Evolutionary conservation across 2,797 vertebrate genomes (phyloP).

Genomic region (Arrhamphus sclerolepis): DNA sequence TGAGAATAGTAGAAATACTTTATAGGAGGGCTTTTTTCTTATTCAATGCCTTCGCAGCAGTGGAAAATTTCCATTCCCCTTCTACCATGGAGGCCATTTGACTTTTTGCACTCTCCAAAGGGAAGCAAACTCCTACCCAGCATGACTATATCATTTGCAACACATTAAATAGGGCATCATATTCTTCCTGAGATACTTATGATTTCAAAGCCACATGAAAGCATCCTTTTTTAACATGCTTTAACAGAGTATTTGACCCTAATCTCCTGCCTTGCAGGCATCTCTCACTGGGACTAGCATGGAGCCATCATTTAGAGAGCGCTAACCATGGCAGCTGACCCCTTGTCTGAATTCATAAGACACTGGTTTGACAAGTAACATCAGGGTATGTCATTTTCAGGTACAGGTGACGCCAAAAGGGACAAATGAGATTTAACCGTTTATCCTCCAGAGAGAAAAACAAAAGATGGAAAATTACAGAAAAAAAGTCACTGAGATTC

Average conservation of each 20-base stretch:
- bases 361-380: slow-evolving; percentile 40
- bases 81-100: slow-evolving; percentile 42
- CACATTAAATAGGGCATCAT: slow-evolving; percentile 48
- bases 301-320: slow-evolving; percentile 55
- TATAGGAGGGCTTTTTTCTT: neutral
- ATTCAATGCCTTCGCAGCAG: slow-evolving; percentile 14
- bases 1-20: slow-evolving; percentile 11
- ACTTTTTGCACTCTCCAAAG: slow-evolving; percentile 52
- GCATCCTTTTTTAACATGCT: slow-evolving; percentile 40
- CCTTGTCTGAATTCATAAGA: slow-evolving; percentile 42
- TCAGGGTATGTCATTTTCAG: slow-evolving; percentile 54
- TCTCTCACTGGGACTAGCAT: slow-evolving; percentile 60
- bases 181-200: slow-evolving; percentile 46
- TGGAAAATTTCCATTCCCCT: slow-evolving; percentile 36
- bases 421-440: slow-evolving; percentile 51
- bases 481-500: slow-evolving; percentile 21
- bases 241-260: slow-evolving; percentile 65
- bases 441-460: slow-evolving; percentile 40
- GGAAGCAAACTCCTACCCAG: slow-evolving; percentile 48
- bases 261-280: slow-evolving; percentile 28
- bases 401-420: slow-evolving; percentile 36
- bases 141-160: slow-evolving; percentile 50
- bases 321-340: slow-evolving; percentile 45
- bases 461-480: slow-evolving; percentile 5
- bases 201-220: slow-evolving; percentile 65